Conservation (phyloP, 1,140 invertebrate genomes). For the Macrostomum lignano region DNA sequence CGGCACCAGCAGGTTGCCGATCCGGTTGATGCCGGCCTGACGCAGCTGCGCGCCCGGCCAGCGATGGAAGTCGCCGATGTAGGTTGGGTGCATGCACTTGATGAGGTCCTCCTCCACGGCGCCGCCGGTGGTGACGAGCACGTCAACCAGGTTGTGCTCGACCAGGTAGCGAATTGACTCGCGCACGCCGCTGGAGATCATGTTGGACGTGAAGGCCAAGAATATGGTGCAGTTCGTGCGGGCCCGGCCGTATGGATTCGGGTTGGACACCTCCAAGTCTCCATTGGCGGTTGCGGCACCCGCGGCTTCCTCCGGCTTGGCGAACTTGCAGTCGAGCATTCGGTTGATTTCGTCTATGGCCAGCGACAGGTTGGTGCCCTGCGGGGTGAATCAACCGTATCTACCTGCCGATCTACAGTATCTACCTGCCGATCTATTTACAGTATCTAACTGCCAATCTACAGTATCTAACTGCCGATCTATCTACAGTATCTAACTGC, state of each 20-base stretch:
- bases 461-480: no score
- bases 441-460: no score
- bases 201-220: conserved; percentile 84
- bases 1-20: conserved; percentile 74
- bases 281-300: no score
- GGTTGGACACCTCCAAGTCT: no score
- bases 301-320: no score
- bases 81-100: conserved; percentile 80
- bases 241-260: conserved; percentile 13
- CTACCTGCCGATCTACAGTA: no score
- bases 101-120: conserved; percentile 96
- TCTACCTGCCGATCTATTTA: no score
- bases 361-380: no score
- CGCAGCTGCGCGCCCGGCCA: conserved; percentile 41
- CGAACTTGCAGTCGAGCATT: no score
- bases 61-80: conserved; percentile 52
- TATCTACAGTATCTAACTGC: no score
- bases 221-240: conserved; percentile 57
- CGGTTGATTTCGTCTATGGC: no score
- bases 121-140: conserved; percentile 81
- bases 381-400: no score
- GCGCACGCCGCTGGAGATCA: conserved; percentile 69
- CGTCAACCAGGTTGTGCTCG: conserved; percentile 69
- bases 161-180: conserved; percentile 55
- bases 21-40: conserved; percentile 68